Evolutionary conservation across 2,113 vertebrate species (phyloP).

Genomic region (Podarcis raffonei): DNA sequence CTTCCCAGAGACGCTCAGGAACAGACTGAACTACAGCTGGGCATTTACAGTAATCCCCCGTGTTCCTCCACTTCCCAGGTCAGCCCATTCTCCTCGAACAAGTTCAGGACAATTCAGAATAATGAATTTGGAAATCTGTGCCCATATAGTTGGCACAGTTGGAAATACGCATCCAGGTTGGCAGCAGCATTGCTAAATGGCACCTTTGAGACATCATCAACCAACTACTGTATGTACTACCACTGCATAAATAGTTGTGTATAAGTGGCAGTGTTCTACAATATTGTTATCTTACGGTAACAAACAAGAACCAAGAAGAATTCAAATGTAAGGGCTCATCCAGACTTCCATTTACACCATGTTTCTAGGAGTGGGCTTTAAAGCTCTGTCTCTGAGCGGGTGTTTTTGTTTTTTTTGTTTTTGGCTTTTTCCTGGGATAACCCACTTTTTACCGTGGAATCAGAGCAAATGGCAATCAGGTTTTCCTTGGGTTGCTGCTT

Average conservation of each 20-base stretch:
- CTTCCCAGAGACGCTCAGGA: constrained; percentile 27
- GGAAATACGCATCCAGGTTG: background rate
- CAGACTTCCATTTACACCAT: too few relatives aligned
- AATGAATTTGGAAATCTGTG: background rate
- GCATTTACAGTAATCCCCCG: constrained; percentile 13
- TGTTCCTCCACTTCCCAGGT: background rate
- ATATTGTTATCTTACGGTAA: background rate
- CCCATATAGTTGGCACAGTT: background rate
- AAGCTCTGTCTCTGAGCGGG: too few relatives aligned
- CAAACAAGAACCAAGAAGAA: background rate
- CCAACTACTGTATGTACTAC: background rate
- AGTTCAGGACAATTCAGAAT: background rate
- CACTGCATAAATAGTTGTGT: background rate
- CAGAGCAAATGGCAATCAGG: too few relatives aligned
- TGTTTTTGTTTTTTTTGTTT: too few relatives aligned
- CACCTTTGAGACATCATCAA: background rate
- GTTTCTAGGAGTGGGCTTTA: too few relatives aligned
- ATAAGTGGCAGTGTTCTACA: background rate
- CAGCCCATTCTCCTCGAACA: background rate
- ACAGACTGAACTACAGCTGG: constrained; percentile 6
- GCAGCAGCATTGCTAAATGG: background rate
- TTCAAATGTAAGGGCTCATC: too few relatives aligned
- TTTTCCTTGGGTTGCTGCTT: too few relatives aligned
- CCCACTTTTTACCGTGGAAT: too few relatives aligned
- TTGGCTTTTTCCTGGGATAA: too few relatives aligned